Evolutionary conservation across 1,140 invertebrate genomes (phyloP).

Genomic region (Macrocentrus cingulum): DNA sequence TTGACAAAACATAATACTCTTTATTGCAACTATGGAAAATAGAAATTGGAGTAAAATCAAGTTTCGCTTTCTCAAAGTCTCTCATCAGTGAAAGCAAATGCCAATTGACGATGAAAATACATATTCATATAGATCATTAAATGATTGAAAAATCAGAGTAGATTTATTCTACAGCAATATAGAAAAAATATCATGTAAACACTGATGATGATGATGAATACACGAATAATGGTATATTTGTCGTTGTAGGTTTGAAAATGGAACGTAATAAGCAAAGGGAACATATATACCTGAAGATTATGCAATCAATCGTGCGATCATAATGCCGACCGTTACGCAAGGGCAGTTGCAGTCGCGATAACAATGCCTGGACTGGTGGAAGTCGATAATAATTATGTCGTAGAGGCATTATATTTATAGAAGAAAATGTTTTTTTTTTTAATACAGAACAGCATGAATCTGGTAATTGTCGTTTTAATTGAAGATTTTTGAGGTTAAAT

Average conservation of each 20-base stretch:
- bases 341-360: slow-evolving; percentile 21
- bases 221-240: too few species aligned
- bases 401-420: not conserved
- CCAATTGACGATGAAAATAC: not conserved
- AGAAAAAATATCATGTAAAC: too few species aligned
- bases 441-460: too few species aligned
- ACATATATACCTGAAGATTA: slow-evolving; percentile 19
- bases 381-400: slow-evolving; percentile 16
- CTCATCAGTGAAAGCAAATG: slow-evolving; percentile 13
- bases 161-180: too few species aligned
- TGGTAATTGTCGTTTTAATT: too few species aligned
- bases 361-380: slow-evolving; percentile 14
- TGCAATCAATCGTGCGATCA: slow-evolving; percentile 24
- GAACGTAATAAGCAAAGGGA: slow-evolving; percentile 23
- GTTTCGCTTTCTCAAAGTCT: slow-evolving; percentile 11
- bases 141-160: too few species aligned
- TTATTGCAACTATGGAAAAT: too few species aligned
- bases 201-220: too few species aligned
- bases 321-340: slow-evolving; percentile 26
- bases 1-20: not conserved
- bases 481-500: too few species aligned
- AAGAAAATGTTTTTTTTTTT: too few species aligned
- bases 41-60: not conserved
- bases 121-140: not conserved
- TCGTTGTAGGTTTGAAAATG: not conserved